Evolutionary conservation across 2,797 vertebrate genomes (phyloP), one percentile per base, ranked within the genome.

Genomic region (Poecilia wingei): DNA sequence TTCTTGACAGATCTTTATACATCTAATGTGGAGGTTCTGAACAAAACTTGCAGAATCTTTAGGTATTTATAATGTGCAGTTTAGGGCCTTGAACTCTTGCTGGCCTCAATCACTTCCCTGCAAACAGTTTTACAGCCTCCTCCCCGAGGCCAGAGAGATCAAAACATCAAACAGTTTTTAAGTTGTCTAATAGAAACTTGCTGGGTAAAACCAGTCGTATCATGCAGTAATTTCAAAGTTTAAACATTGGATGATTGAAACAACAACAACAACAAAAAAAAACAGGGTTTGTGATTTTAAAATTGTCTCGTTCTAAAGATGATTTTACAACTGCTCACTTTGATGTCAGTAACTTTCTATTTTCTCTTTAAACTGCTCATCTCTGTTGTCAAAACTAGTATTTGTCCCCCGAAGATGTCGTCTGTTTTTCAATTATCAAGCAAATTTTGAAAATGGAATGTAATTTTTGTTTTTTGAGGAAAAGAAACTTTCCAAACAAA

Each of bases 141-240:
- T 68, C 64, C 69, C 47, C 68, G 72, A 71, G 20, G 47, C n/a
- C 12, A 14, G 51, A 25, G 12, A 84, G 82, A 82, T 86, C 41
- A 87, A 73, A 86, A 79, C 83, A 76, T 41, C 68, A 70, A 75
- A 22, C 9, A 22, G 20, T 16, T 82, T 91, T 89, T 76, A 89
- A 85, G 83, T 69, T 77, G 85, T 85, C 72, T 57, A 69, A n/a
- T 78, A 79, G 74, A 49, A 78, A 28, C 14, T 8, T 3, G 6
- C 28, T 31, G 13, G 13, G 28, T 61, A 33, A 61, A 61, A 61
- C 31, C 13, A 33, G 12, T 31, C 31, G 16, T 61, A 31, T 20
- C 7, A 22, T 3, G 18, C 18, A 68, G 36, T 68, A 39, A 22
- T 39, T 39, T 39, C 1, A 66, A 66, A 20, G 61, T 39, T 22